Evolutionary conservation across 1,140 invertebrate genomes (phyloP), one percentile per base, ranked within the genome.

Genomic region (Danaus plexippus): DNA sequence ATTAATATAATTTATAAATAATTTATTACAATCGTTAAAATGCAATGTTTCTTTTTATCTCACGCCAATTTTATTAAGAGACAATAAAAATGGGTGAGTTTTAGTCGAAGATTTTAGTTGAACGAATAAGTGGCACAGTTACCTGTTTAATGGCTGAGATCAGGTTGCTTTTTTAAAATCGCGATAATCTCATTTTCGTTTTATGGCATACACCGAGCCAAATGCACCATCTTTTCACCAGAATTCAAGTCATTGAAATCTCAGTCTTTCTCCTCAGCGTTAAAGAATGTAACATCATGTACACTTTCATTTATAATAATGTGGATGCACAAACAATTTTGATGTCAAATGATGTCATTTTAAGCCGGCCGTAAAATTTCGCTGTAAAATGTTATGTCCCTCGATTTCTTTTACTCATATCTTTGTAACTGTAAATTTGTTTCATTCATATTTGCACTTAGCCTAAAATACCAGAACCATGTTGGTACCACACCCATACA

Each of bases 341-440:
- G 64, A 67, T 70, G 67, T 70, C 59, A 70, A 70, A 70, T 70
- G 67, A 70, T 67, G 67, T 70, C 67, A 70, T 70, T 70, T 70
- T 67, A 70, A 64, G 67, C 50, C 53, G 51, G 58, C 59, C 67
- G 64, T 69, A 69, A 69, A 69, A 67, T 63, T 64, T 60, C 60
- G 57, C 61, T 62, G 55, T 66, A 66, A 66, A 69, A 64, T 55
- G 45, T 62, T 66, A 69, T 69, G 61, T 63, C 54, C 61, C 43
- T 55, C 56, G 63, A 66, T 67, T 64, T 61, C 54, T 64, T 62
- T 66, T 66, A 63, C 60, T 58, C 59, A 53, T 32, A 32, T 32
- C 22, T 32, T 58, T 69, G 57, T 69, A 69, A 69, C 67, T 69
- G 67, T 69, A 69, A 60, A 64, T 47, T 57, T 41, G 61, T 67